Evolutionary conservation across 2,888 invertebrate species (phyloP), one percentile per base, ranked within the genome.

Genomic region (Amblyjoppa proteus): DNA sequence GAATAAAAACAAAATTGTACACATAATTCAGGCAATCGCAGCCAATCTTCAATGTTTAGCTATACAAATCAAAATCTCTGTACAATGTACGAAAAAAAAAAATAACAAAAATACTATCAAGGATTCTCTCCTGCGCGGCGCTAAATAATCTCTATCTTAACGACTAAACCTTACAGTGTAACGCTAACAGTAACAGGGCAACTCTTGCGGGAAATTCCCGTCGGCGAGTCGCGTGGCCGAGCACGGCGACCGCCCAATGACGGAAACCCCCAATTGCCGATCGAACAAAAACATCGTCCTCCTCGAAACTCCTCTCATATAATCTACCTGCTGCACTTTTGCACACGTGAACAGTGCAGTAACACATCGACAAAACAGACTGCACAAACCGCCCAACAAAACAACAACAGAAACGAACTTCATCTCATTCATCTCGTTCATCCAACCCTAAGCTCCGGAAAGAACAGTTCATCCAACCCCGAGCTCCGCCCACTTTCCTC

Each of bases 221-320:
- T 68, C 84, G 84, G 68, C 41, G 9, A 25, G 20, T 38, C 68
- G 68, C 68, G 68, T 66, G 41, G 41, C 66, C 66, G 13, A 34
- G 16, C n/a, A 13, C 38, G 16, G 0, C 9, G n/a, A 41, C 38
- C 56, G 20, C 56, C 56, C 56, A 56, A 68, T 20, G 13, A 68
- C 11, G 25, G 28, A 41, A 41, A 11, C 58, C 58, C 58, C 58
- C 9, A 45, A 38, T 34, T 13, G n/a, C 34, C 31, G 20, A 9
- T 68, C 68, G 38, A 38, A 41, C 68, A 20, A 20, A 68, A 20
- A 41, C 6, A 61, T 25, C 61, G 31, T 68, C 25, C 25, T 16
- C 31, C 66, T 38, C 66, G 20, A 9, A 28, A 3, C 28, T 20
- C 38, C 38, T 45, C 25, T 41, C 38, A n/a, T 28, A 68, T 28